Conservation (phyloP, 2,888 invertebrate genomes). For the Cryptocephalus primarius region DNA sequence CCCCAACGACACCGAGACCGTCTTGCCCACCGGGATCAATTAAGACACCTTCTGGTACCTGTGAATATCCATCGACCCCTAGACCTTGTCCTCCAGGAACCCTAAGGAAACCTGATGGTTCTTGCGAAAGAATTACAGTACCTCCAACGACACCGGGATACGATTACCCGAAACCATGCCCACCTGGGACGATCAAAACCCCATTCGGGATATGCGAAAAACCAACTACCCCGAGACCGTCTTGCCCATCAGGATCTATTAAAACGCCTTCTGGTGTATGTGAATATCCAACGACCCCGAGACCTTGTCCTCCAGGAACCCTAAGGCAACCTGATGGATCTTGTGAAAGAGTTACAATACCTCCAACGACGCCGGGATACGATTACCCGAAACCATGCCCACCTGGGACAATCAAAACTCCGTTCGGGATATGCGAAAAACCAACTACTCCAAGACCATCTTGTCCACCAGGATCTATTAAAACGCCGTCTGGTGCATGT, state of each 20-base stretch:
- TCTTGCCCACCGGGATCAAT: conserved; percentile 11
- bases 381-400: conserved; percentile 11
- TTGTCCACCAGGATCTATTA: conserved; percentile 7
- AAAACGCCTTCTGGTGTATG: background rate
- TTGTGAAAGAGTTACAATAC: conserved; percentile 3
- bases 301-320: conserved; percentile 7
- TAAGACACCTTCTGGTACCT: conserved; percentile 11
- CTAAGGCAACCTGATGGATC: conserved; percentile 5
- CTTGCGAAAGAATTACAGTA: background rate
- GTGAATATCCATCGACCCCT: conserved; percentile 4
- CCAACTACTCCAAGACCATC: conserved; percentile 4
- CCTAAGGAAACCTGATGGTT: conserved; percentile 3
- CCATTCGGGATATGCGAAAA: conserved; percentile 7
- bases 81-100: conserved; percentile 5
- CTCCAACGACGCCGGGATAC: conserved; percentile 3
- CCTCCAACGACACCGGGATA: background rate
- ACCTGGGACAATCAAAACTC: conserved; percentile 8
- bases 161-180: background rate
- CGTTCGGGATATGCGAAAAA: conserved; percentile 7
- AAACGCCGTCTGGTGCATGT: conserved; percentile 6
- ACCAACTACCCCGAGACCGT: conserved; percentile 9
- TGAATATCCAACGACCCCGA: conserved; percentile 2
- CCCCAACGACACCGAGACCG: conserved; percentile 1
- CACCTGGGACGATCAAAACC: background rate
- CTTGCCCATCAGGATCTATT: conserved; percentile 5